A percentile compares a stretch with the other conserved stretches of the same genome.
Conservation (phyloP, 2,113 vertebrate species). For the Gambusia affinis region DNA sequence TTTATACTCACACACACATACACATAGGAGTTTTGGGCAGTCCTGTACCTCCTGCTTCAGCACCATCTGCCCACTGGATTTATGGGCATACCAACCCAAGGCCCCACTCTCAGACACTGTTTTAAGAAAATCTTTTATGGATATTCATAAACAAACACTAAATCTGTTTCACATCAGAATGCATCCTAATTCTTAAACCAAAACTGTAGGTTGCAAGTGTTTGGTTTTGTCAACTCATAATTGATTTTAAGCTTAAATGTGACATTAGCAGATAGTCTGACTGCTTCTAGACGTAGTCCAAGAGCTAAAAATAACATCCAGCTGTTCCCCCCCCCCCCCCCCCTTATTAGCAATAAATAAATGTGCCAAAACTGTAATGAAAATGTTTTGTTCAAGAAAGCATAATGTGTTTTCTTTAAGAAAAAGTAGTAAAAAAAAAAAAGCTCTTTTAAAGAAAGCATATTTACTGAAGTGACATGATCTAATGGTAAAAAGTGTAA, state of each 20-base stretch:
- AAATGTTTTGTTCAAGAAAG: too few species aligned
- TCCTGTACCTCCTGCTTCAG: constrained; percentile 49
- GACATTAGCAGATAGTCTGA: not conserved
- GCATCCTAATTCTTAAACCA: not conserved
- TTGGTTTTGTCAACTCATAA: not conserved
- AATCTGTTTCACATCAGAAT: not conserved
- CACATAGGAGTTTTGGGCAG: constrained; percentile 28
- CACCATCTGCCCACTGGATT: constrained; percentile 56
- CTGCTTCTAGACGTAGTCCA: too few species aligned
- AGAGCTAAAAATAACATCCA: too few species aligned
- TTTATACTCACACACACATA: constrained; percentile 14
- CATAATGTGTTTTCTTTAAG: too few species aligned
- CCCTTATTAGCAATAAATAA: too few species aligned
- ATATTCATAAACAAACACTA: not conserved
- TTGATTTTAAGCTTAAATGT: not conserved
- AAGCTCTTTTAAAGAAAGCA: too few species aligned
- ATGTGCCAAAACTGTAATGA: too few species aligned
- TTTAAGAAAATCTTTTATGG: not conserved
- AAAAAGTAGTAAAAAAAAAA: too few species aligned
- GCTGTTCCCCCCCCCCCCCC: too few species aligned
- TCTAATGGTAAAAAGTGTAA: too few species aligned
- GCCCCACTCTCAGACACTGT: not conserved
- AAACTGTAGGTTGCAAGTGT: too few species aligned
- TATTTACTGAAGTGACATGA: too few species aligned
- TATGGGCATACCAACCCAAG: constrained; percentile 16